Evolutionary conservation across 2,888 invertebrate species (phyloP), one percentile per base, ranked within the genome.

Genomic region (Caenorhabditis imperialis): DNA sequence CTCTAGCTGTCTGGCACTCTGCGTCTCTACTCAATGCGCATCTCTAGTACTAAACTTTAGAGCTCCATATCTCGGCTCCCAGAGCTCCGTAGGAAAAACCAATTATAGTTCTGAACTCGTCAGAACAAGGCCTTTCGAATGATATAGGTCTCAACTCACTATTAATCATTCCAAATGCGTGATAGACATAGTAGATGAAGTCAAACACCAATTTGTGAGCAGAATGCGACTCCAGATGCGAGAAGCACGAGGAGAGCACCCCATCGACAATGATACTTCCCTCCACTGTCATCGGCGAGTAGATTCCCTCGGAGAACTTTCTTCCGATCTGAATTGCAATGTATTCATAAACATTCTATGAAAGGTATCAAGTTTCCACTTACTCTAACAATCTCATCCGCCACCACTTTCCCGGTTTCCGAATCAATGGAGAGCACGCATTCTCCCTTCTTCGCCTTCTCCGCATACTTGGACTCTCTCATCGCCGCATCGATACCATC

Each of bases 221-320:
- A 7, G 82, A 76, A 53, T 86, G 86, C 12, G 81, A 80, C 61
- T 87, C 86, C 20, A 87, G 65, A 65, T 87, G 87, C 3, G 85
- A 84, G 81, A 87, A 87, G 63, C 87, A 87, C 2, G 86, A 86
- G 8, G 85, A 71, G 22, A 87, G 81, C 3, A 87, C 78, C 16
- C 83, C 85, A 48, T 86, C 83, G 12, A 81, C 84, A 6, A 87
- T 62, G 7, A 87, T 48, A 18, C 84, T 65, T 12, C 87, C 87
- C 53, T 87, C 87, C 3, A 87, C 85, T 3, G 87, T 87, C 83
- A 87, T 86, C 18, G 87, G 87, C 37, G 85, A 84, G 65, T 86
- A 87, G 75, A 87, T 87, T 55, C 87, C 87, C 22, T 44, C 77
- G 16, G 82, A 82, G 18, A 75, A 74, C 30, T 69, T 79, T n/a